Base-by-base conservation (phyloP, 2,888 invertebrate genomes). In the Prenolepis imparis region DNA sequence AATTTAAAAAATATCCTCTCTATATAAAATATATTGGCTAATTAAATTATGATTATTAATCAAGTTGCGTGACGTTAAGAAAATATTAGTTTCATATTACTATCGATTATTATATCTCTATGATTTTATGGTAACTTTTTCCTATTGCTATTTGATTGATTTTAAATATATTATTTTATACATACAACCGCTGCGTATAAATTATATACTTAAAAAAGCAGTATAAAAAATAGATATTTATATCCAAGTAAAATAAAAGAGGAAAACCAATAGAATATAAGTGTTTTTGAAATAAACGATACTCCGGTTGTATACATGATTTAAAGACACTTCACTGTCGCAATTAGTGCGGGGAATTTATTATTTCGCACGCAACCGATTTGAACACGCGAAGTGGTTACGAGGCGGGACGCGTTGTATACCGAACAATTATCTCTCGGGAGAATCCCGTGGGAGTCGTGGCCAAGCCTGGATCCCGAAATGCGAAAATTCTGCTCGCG, bases 401-500 rank as follows among this genome's bases (percentile, higher is more conserved):
- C 78, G 44, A 75, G n/a, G 21, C 32, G 55, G 21, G 32, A 55
- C 39, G 57, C 57, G 44, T 70, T 61, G 75, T 84, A 82, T 83
- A 75, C 82, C 55, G 70, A 63, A 82, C 75, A 84, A 84, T 84
- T 84, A 84, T 84, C 83, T 75, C 70, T 75, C 70, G 44, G 55
- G 15, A 59, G 63, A 55, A 75, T 83, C 84, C 63, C 83, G 36
- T 11, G 83, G 64, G 70, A 83, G 36, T 74, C 44, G 48, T 59
- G 44, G 4, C 63, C 28, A 32, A 44, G 39, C 11, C 11, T 52
- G 64, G 15, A 11, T 28, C 44, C 41, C 36, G 32, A 73, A 74
- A 85, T 64, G 59, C 82, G 70, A 85, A 82, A 86, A 82, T 77
- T 77, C 32, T 75, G 48, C 48, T 84, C 84, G 82, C 74, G 66